phyloP scores from a whole-genome alignment of 2,797 vertebrate species.

The Gallirallus australis region DNA sequence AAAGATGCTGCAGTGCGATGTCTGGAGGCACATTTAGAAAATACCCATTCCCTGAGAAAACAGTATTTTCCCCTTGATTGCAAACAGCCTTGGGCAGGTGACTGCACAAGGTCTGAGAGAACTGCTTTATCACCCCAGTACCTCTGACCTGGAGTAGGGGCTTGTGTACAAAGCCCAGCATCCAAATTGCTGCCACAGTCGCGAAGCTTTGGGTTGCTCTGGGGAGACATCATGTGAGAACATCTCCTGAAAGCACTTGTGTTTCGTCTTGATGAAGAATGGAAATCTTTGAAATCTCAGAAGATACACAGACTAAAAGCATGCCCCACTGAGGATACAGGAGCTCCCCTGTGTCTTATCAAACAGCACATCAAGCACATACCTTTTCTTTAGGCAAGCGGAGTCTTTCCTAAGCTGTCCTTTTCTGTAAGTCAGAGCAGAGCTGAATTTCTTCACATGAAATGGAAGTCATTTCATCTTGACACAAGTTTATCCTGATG shows the following conservation, averaged over 20 bases:
- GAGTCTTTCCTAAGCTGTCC: background rate
- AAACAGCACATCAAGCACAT: background rate
- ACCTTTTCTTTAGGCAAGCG: background rate
- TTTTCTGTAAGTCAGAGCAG: background rate
- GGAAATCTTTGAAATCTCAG: background rate
- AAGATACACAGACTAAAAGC: background rate
- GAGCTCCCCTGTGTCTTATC: background rate
- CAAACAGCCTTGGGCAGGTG: background rate
- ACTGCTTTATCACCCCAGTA: background rate
- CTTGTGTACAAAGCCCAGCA: background rate
- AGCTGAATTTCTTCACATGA: background rate
- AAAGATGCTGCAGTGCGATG: background rate
- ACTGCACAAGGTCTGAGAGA: background rate
- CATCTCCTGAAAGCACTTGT: background rate
- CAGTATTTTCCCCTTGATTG: background rate
- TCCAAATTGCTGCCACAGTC: background rate
- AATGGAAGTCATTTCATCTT: constrained; percentile 42
- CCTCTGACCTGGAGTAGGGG: background rate
- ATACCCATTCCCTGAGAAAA: background rate
- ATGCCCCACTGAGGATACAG: background rate
- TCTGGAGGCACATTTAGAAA: background rate
- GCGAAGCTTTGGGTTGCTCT: background rate
- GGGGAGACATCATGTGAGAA: background rate
- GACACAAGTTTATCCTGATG: constrained; percentile 52
- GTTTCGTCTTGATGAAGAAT: background rate